phyloP scores from a whole-genome alignment of 2,797 vertebrate species.

The Antennarius maculatus region DNA sequence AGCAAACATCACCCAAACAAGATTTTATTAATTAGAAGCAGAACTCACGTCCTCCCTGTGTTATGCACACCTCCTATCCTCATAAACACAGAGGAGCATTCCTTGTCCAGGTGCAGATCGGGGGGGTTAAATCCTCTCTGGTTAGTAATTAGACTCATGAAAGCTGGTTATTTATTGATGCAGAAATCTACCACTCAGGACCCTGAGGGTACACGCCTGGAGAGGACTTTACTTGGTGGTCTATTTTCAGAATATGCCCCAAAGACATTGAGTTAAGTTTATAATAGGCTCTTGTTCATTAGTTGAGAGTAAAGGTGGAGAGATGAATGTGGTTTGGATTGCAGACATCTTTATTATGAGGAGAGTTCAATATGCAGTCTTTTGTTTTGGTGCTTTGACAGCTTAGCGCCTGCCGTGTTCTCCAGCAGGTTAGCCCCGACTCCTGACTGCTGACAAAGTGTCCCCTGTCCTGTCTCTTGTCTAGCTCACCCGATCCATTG shows the following conservation, averaged over 20 bases:
- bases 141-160: conserved; percentile 71
- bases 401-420: conserved; percentile 24
- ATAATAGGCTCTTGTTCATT: conserved; percentile 45
- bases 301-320: conserved; percentile 5
- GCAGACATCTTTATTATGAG: neutral
- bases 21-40: conserved; percentile 67
- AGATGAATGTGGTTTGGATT: conserved; percentile 35
- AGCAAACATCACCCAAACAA: conserved; percentile 30
- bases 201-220: conserved; percentile 38
- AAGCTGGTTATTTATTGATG: conserved; percentile 72
- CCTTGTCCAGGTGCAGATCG: conserved; percentile 65
- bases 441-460: conserved; percentile 37
- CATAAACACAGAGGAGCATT: conserved; percentile 64
- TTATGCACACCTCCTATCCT: conserved; percentile 56
- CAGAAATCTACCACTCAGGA: conserved; percentile 40
- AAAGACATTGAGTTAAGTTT: conserved; percentile 38
- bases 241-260: conserved; percentile 55
- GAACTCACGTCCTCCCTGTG: conserved; percentile 25
- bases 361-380: conserved; percentile 6
- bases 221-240: conserved; percentile 41
- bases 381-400: conserved; percentile 5
- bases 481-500: conserved; percentile 25
- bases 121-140: conserved; percentile 58
- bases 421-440: conserved; percentile 11
- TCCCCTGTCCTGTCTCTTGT: conserved; percentile 30